Conservation (phyloP, 2,113 vertebrate species). For the Conger conger region DNA sequence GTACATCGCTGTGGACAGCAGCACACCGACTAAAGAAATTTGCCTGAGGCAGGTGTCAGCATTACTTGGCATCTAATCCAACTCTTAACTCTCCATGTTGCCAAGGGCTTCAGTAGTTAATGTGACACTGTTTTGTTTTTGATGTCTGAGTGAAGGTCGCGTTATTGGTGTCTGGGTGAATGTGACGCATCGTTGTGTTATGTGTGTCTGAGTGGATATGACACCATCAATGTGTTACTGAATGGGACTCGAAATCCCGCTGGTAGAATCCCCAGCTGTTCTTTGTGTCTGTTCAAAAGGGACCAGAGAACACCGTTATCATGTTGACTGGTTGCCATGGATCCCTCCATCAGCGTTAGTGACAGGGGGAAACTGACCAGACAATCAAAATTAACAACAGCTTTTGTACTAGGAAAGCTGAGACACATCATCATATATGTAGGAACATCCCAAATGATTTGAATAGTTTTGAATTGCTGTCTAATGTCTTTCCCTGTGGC, state of each 20-base stretch:
- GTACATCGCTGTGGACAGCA: too few relatives aligned
- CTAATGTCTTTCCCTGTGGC: not conserved
- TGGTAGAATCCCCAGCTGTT: too few relatives aligned
- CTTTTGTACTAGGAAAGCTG: not conserved
- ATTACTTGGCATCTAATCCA: not conserved
- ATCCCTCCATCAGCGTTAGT: not conserved
- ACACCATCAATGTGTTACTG: not conserved
- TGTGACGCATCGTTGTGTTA: not conserved
- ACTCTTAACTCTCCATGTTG: not conserved
- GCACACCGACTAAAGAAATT: not conserved
- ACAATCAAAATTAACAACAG: conserved; percentile 3
- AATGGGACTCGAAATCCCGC: not conserved
- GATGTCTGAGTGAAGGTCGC: not conserved
- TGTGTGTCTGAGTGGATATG: too few relatives aligned
- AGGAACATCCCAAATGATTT: not conserved
- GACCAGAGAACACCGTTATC: not conserved
- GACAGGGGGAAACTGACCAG: not conserved
- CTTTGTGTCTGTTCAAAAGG: too few relatives aligned
- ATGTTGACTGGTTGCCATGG: conserved; percentile 7
- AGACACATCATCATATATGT: not conserved
- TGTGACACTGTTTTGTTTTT: not conserved
- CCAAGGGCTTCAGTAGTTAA: not conserved
- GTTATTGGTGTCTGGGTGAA: not conserved
- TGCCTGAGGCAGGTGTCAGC: not conserved
- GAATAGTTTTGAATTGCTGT: not conserved